Base-by-base conservation (phyloP, 2,113 vertebrate species). In the Tretioscincus oriximinensis region DNA sequence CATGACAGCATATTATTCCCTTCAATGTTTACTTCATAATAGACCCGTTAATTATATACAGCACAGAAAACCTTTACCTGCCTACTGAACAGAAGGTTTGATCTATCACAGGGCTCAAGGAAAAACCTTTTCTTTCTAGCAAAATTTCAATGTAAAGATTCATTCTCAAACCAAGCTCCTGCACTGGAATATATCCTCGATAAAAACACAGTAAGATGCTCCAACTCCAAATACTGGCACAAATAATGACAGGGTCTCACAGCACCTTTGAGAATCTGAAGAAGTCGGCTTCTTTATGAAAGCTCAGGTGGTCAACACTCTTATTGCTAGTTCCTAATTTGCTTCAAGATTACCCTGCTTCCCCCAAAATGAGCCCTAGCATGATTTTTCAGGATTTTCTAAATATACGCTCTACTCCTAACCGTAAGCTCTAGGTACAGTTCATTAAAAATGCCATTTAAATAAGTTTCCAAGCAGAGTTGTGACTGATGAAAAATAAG, bases 11-110 rank as follows among this genome's bases (percentile, higher is more conserved):
- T 24, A 49, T 70, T 65, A 69, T 81, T 69, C 73, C 69, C 22
- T 81, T 31, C 65, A 60, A 29, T 69, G 35, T 66, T 76, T 61
- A 68, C 35, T 70, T 70, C 73, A 47, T 63, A 76, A 81, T 75
- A 67, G 61, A 18, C 51, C 49, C 63, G 73, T 65, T 70, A 49
- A 64, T 76, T 70, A 70, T 49, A 76, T 9, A 60, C 14, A 76
- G 26, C 51, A 60, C 2, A 75, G 47, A 75, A 81, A 68, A 54
- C 63, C 80, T 54, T 24, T 21, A n/a, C 51, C 79, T 81, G 73
- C 47, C 74, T 24, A 67, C 18, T 29, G 51, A 67, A 28, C 41
- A 10, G 49, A 60, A 75, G 10, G 45, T 29, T 31, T 18, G 61
- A 70, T 24, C 67, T 68, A 51, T 61, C 51, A 68, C 35, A 75